phyloP scores from a whole-genome alignment of 2,797 vertebrate species.

The Hylomyscus alleni region DNA sequence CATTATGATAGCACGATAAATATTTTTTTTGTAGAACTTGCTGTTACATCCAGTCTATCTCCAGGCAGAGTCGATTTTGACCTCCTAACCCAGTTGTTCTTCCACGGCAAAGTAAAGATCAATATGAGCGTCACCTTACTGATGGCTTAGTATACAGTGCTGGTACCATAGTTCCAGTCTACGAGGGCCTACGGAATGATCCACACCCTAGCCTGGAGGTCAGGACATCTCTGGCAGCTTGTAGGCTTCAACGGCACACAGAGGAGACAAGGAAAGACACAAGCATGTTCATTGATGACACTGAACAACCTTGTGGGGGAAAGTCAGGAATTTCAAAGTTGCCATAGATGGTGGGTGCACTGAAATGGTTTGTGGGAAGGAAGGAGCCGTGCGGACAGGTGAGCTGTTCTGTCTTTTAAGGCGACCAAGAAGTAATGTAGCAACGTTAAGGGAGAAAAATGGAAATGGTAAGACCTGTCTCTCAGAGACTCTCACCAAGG shows the following conservation, averaged over 20 bases:
- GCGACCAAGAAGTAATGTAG: neutral
- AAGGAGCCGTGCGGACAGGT: neutral
- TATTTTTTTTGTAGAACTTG: neutral
- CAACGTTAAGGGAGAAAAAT: too few relatives aligned
- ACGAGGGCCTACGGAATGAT: neutral
- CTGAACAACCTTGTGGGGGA: neutral
- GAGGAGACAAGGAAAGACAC: neutral
- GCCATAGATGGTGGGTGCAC: neutral
- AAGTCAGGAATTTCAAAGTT: slow-evolving; percentile 43
- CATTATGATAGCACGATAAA: neutral
- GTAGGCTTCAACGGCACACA: neutral
- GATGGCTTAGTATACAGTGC: neutral
- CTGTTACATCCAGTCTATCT: neutral
- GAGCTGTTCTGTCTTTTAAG: slow-evolving; percentile 17
- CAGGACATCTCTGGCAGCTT: neutral
- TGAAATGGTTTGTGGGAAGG: neutral
- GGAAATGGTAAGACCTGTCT: neutral
- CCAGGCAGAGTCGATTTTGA: neutral
- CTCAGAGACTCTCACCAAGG: neutral
- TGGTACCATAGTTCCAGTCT: neutral
- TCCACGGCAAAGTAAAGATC: neutral
- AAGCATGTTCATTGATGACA: neutral
- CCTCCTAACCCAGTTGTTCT: neutral
- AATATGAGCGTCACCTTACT: neutral
- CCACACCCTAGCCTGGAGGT: slow-evolving; percentile 18